phyloP scores from a whole-genome alignment of 2,797 vertebrate species.

The Peromyscus aztecus region DNA sequence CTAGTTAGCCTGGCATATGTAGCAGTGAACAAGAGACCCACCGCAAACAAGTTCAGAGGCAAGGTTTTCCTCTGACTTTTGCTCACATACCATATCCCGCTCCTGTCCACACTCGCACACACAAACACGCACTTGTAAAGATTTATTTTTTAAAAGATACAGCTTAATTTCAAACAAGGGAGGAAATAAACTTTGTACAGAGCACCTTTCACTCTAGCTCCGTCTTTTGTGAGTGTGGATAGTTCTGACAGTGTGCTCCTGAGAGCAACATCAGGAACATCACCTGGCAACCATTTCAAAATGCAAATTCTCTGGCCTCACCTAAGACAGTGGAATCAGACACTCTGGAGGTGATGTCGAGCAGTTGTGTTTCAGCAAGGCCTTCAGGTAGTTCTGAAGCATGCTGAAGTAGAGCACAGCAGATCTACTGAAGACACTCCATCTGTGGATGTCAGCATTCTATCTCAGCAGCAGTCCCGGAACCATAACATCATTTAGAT shows the following conservation, averaged over 20 bases:
- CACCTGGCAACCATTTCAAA: constrained; percentile 26
- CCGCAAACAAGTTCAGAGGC: not conserved
- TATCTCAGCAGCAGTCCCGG: not conserved
- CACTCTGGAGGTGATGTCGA: not conserved
- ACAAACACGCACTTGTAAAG: not conserved
- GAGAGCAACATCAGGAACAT: not conserved
- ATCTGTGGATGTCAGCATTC: not conserved
- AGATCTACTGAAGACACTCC: not conserved
- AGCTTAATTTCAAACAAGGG: constrained; percentile 19
- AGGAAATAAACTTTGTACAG: constrained; percentile 17
- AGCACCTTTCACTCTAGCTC: not conserved
- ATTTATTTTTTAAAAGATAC: not conserved
- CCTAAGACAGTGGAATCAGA: not conserved
- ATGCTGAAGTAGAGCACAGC: not conserved
- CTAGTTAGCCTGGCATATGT: not conserved
- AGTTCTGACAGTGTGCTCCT: not conserved
- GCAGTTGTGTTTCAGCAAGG: not conserved
- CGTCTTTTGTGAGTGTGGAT: not conserved
- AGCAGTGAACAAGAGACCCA: not conserved
- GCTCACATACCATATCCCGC: not conserved
- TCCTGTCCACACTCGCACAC: not conserved
- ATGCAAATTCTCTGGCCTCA: not conserved
- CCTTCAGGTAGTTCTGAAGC: not conserved
- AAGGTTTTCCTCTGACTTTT: not conserved
- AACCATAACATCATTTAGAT: not conserved